Conservation (phyloP, 2,113 vertebrate species). For the Amblyornis subalaris region DNA sequence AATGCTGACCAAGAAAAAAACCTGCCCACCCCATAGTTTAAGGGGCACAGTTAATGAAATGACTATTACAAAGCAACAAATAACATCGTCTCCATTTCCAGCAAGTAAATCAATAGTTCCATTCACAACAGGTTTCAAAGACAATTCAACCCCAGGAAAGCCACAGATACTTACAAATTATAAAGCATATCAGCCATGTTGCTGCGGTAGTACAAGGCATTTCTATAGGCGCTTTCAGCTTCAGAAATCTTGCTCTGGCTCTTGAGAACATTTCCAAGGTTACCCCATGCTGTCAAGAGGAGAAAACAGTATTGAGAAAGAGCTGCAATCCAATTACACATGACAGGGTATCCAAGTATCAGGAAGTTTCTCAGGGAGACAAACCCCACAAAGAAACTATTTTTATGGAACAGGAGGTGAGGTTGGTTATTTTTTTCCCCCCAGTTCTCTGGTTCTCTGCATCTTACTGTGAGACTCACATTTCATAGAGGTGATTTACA, state of each 20-base stretch:
- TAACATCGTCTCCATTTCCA: conserved; percentile 41
- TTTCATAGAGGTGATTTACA: neutral
- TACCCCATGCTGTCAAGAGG: conserved; percentile 90
- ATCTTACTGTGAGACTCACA: neutral
- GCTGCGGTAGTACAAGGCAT: conserved; percentile 95
- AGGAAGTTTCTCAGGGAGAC: conserved; percentile 35
- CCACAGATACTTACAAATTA: conserved; percentile 90
- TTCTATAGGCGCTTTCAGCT: conserved; percentile 95
- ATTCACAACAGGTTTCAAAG: conserved; percentile 31
- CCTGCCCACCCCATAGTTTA: neutral
- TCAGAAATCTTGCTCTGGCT: conserved; percentile 95
- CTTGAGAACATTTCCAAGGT: conserved; percentile 98
- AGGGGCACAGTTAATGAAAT: conserved; percentile 56
- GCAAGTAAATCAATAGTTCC: conserved; percentile 56
- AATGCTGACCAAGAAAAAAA: neutral
- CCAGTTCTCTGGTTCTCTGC: neutral
- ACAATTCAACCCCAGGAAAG: conserved; percentile 29
- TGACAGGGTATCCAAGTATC: conserved; percentile 28
- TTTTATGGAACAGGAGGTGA: neutral
- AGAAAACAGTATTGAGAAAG: conserved; percentile 69
- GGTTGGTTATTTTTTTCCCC: neutral
- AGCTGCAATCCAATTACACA: conserved; percentile 55
- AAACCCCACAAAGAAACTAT: conserved; percentile 27
- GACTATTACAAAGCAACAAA: conserved; percentile 28
- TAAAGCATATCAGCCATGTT: conserved; percentile 99